Evolutionary conservation across 30 jellyfish, hydroid and myxozoan genomes (phyloP).

Genomic region (Turritopsis dohrnii): DNA sequence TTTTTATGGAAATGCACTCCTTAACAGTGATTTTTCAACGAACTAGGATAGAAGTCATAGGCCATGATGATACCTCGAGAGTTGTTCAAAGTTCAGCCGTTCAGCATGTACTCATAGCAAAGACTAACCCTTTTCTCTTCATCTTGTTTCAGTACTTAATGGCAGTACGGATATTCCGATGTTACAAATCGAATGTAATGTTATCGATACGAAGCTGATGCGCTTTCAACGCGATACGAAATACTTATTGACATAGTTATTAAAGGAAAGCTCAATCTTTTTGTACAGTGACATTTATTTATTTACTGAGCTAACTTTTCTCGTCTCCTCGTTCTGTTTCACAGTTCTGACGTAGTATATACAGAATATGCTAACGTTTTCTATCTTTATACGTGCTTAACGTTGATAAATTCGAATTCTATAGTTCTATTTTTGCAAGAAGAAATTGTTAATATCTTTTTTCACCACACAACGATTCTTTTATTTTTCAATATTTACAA

Average conservation of each 20-base stretch:
- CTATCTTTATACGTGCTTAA: background rate
- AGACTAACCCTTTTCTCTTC: background rate
- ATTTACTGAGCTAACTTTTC: background rate
- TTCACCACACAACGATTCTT: too few relatives aligned
- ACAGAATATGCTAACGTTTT: background rate
- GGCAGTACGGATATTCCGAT: constrained; percentile 38
- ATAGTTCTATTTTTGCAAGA: background rate
- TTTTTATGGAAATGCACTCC: too few relatives aligned
- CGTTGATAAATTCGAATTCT: background rate
- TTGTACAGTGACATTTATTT: background rate
- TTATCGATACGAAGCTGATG: constrained; percentile 66
- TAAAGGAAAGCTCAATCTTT: background rate
- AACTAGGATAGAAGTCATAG: too few relatives aligned
- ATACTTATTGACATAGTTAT: background rate
- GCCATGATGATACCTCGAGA: too few relatives aligned
- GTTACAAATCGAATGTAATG: constrained; percentile 81
- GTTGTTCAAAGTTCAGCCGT: too few relatives aligned
- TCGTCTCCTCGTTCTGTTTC: background rate
- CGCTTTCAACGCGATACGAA: background rate
- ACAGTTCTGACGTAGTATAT: too few relatives aligned
- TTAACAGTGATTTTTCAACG: too few relatives aligned
- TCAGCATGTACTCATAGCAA: background rate
- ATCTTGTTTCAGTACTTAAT: constrained; percentile 44
- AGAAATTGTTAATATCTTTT: background rate
- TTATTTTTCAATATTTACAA: too few relatives aligned